These are phyloP conservation scores for Hypena proboscidalis DNA, from an alignment of 2,888 invertebrate species.

Conservation along the genomic window DNA sequence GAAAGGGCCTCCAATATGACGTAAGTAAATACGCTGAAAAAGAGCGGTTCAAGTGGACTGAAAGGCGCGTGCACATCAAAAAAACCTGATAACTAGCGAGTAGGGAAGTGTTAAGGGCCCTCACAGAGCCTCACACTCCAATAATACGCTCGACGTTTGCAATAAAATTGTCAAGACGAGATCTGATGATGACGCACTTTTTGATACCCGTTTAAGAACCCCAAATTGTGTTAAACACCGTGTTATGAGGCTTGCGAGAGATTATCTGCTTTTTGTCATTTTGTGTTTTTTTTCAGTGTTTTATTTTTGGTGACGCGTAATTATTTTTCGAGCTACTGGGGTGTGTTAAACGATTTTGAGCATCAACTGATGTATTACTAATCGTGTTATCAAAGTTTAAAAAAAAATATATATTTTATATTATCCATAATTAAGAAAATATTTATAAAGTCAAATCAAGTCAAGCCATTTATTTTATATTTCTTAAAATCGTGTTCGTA, in stretches of 20 bases:
- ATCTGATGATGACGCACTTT: conserved; percentile 80
- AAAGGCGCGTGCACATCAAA: conserved; percentile 74
- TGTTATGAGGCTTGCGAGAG: conserved; percentile 34
- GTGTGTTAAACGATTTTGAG: too few species aligned
- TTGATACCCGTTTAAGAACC: conserved; percentile 44
- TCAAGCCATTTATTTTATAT: too few species aligned
- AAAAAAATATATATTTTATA: too few species aligned
- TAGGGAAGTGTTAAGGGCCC: conserved; percentile 68
- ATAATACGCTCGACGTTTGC: conserved; percentile 66
- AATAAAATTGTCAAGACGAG: conserved; percentile 75
- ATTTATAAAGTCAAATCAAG: too few species aligned
- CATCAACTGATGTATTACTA: too few species aligned
- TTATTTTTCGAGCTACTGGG: too few species aligned
- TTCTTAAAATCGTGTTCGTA: too few species aligned
- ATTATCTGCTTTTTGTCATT: conserved; percentile 19
- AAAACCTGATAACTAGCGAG: conserved; percentile 80
- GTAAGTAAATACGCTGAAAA: conserved; percentile 48
- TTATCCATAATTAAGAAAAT: too few species aligned
- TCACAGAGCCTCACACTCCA: conserved; percentile 58
- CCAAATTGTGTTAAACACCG: conserved; percentile 40
- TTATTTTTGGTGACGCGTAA: too few species aligned
- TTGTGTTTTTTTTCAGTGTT: neutral
- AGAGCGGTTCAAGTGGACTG: conserved; percentile 50
- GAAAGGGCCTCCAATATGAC: conserved; percentile 34
- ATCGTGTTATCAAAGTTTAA: too few species aligned